A percentile compares a stretch with the other conserved stretches of the same genome.
Conservation (phyloP, 2,113 vertebrate species). For the Serinus canaria region DNA sequence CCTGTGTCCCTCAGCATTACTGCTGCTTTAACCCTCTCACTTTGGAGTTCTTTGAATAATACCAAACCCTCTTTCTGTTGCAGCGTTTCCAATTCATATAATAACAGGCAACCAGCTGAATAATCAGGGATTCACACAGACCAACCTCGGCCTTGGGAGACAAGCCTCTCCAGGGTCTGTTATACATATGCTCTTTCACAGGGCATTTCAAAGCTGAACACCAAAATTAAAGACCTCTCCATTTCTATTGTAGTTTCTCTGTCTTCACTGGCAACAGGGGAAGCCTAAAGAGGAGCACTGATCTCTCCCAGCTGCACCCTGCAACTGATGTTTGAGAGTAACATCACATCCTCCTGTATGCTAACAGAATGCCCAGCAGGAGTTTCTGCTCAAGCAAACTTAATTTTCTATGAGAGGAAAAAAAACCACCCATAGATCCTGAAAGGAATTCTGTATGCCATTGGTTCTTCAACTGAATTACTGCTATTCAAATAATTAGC, state of each 20-base stretch:
- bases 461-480: background rate
- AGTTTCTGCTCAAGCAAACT: conserved; percentile 5
- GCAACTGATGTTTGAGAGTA: background rate
- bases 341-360: background rate
- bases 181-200: background rate
- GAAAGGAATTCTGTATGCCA: background rate
- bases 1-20: background rate
- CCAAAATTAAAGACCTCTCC: background rate
- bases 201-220: background rate
- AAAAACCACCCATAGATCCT: background rate
- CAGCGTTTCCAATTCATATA: conserved; percentile 13
- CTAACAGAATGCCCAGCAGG: background rate
- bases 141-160: background rate
- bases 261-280: background rate
- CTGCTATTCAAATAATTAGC: background rate
- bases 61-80: background rate
- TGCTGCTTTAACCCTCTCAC: background rate
- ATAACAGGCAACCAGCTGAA: background rate
- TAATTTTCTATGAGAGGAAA: background rate
- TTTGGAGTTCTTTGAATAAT: background rate
- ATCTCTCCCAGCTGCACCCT: background rate
- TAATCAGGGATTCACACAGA: background rate
- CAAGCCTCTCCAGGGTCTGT: background rate
- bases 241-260: background rate
- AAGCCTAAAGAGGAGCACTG: background rate